A percentile compares a stretch with the other conserved stretches of the same genome.
Conservation (phyloP, 1,140 invertebrate genomes). For the Gryon sp. region DNA sequence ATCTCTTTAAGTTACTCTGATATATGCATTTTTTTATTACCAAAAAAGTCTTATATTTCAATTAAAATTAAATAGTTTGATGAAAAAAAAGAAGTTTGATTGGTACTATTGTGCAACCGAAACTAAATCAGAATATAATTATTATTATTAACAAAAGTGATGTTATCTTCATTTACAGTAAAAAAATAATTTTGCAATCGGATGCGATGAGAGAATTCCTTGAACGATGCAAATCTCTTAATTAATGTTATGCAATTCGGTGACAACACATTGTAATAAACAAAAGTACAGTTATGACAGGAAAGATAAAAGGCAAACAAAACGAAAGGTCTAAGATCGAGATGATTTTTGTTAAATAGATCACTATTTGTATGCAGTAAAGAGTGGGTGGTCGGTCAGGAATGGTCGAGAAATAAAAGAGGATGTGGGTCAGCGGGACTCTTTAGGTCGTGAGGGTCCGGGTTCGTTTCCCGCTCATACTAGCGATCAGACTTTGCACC, state of each 20-base stretch:
- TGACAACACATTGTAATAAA: constrained; percentile 42
- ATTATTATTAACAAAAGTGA: too few relatives aligned
- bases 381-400: constrained; percentile 66
- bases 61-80: too few relatives aligned
- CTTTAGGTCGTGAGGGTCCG: constrained; percentile 72
- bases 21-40: too few relatives aligned
- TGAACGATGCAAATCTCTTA: constrained; percentile 39
- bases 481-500: constrained; percentile 37
- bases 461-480: constrained; percentile 67
- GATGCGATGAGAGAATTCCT: constrained; percentile 42
- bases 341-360: constrained; percentile 23
- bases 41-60: too few relatives aligned
- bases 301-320: constrained; percentile 1
- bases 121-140: too few relatives aligned
- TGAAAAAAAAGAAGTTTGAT: too few relatives aligned
- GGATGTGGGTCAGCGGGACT: constrained; percentile 72
- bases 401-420: constrained; percentile 67
- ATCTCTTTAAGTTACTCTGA: too few relatives aligned
- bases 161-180: too few relatives aligned
- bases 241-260: constrained; percentile 42
- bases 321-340: constrained; percentile 4
- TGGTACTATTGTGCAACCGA: too few relatives aligned
- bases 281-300: constrained; percentile 16
- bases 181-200: too few relatives aligned
- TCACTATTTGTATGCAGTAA: constrained; percentile 48